Base-by-base conservation (phyloP, 2,113 vertebrate genomes). In the Castor canadensis region DNA sequence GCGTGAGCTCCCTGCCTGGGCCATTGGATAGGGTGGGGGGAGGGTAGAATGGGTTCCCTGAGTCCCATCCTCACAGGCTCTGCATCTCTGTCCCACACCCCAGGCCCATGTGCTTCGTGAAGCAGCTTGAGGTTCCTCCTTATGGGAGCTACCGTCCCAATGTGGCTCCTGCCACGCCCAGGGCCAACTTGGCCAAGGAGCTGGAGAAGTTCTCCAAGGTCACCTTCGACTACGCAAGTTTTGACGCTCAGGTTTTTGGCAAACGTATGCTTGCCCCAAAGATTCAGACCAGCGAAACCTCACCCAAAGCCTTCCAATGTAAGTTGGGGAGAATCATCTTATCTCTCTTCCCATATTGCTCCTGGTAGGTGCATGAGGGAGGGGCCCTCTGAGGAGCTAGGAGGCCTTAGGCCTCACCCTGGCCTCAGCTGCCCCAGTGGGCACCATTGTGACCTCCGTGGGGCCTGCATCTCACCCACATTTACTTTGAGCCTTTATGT, bases 271-370 rank as follows among this genome's bases (percentile, higher is more conserved):
- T 99, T 98, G 99, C 99, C 98, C 99, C 99, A 99, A 99, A 99
- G 99, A 99, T 99, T 98, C 99, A 98, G 98, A 99, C 99, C 99
- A 99, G 98, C 98, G 99, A 99, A 99, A 99, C 98, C 99, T 99
- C 99, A 99, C 99, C 99, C 96, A 99, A 99, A 99, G 99, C 99
- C 99, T 99, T 99, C 99, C 99, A 99, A 99, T 99, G 99, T 99
- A 99, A 99, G 99, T 98, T 87, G 98, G 96, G 97, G 62, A 93
- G 88, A 38, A 60, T n/a, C 80, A 73, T 96, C 20, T 96, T 45
- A 26, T 76, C 89, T 92, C 77, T 97, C 66, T 17, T 89, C 13
- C 35, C 28, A 32, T 3, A 28, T 38, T 24, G 20, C 0, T 1
- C 30, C 6, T 0, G 0, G 58, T 67, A 92, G n/a, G 56, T 0